A percentile compares a stretch with the other conserved stretches of the same genome.
Conservation (phyloP, 2,113 vertebrate species). For the Eira barbara region DNA sequence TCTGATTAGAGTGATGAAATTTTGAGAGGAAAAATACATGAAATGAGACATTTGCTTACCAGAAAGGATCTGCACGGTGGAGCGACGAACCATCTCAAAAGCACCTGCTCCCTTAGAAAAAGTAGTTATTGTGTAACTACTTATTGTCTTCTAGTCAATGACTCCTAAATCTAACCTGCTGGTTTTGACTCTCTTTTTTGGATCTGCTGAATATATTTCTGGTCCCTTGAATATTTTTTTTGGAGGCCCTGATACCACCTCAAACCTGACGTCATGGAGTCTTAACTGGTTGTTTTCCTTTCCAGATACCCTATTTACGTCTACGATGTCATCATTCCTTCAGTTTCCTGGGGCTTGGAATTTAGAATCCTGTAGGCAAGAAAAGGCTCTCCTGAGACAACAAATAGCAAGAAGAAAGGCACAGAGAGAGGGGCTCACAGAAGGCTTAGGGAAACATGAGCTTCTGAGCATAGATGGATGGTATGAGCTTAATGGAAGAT, state of each 20-base stretch:
- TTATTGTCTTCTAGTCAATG: not conserved
- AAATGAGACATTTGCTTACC: not conserved
- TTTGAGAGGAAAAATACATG: not conserved
- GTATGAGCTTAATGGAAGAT: not conserved
- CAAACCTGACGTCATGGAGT: not conserved
- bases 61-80: not conserved
- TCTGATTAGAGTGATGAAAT: not conserved
- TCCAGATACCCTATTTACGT: not conserved
- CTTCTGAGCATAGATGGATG: not conserved
- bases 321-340: not conserved
- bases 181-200: not conserved
- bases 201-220: not conserved
- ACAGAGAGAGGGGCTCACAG: not conserved
- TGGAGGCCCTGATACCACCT: not conserved
- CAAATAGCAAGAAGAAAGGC: not conserved
- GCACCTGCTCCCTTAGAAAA: not conserved
- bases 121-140: not conserved
- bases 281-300: not conserved
- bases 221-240: not conserved
- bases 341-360: not conserved
- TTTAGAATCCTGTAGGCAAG: not conserved
- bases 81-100: not conserved
- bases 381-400: not conserved
- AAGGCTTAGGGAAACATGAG: not conserved
- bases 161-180: not conserved